Conservation (phyloP, 1,140 invertebrate species). For the Meteorus sp. region DNA sequence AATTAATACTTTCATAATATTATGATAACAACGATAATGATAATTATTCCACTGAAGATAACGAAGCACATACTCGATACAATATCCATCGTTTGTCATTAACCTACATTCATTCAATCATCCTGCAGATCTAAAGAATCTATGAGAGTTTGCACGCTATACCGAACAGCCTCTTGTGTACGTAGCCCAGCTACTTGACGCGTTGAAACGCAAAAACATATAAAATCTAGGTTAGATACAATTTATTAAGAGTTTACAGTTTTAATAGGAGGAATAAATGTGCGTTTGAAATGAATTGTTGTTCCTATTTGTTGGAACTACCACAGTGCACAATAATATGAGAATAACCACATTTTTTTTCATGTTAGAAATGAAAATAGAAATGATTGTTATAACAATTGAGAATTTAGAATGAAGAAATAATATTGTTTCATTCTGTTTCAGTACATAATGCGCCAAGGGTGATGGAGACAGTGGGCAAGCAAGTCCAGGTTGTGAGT, state of each 20-base stretch:
- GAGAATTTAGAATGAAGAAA: constrained; percentile 4
- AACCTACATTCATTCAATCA: constrained; percentile 26
- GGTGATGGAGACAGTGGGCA: constrained; percentile 58
- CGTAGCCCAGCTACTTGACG: constrained; percentile 12
- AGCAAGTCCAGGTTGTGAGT: constrained; percentile 57
- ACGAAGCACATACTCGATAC: constrained; percentile 10
- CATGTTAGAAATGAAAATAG: no score
- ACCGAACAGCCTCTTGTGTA: constrained; percentile 11
- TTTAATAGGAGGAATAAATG: background rate
- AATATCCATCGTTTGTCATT: constrained; percentile 24
- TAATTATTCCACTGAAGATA: no score
- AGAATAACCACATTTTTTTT: no score
- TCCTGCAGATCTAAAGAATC: constrained; percentile 21
- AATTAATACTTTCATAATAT: constrained; percentile 10
- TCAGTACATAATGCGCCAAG: constrained; percentile 56
- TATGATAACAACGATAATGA: constrained; percentile 14
- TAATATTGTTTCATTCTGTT: constrained; percentile 30
- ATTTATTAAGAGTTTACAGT: constrained; percentile 16
- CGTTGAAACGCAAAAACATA: constrained; percentile 12
- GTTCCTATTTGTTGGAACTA: no score
- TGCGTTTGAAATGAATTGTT: no score
- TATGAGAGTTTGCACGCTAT: constrained; percentile 21
- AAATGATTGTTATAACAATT: no score
- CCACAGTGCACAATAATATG: no score
- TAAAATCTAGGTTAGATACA: constrained; percentile 24